Evolutionary conservation across 1,140 invertebrate genomes (phyloP), one percentile per base, ranked within the genome.

Genomic region (Agrilus planipennis): DNA sequence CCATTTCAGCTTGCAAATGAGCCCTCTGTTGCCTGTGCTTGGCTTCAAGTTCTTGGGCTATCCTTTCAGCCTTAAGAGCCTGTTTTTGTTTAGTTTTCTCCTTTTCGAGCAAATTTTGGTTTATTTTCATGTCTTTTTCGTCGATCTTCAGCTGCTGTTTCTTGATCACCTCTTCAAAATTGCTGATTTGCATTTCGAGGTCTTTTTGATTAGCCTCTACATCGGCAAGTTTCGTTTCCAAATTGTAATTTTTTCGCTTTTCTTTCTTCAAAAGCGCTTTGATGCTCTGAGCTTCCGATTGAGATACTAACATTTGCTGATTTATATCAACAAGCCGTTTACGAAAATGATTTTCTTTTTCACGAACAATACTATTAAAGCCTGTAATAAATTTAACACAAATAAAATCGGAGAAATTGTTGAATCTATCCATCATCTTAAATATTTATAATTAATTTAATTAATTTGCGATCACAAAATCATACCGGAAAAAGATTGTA

Each of bases 31-130:
- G 67, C 16, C 72, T 71, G 32, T 84, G 63, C 58, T 76, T 82
- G 34, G 55, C 62, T 57, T 79, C 73, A 3, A 80, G 56, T 51
- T 81, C 76, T 14, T 67, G 66, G 30, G 67, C 72, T 57, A 77
- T 69, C 55, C 81, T 84, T 42, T 78, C 79, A 5, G 82, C 75
- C 52, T 83, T 81, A 11, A 72, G 63, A 22, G 75, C 75, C 45
- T 75, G 79, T 52, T 77, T 80, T 44, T 78, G 71, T 57, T 85
- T 84, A 21, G 76, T 75, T 47, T 76, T 77, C 54, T 84, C 78
- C 50, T 79, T 82, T 42, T 88, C 82, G 19, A 84, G 64, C 17
- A 77, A 70, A 40, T 79, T 73, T 58, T 84, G 78, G 46, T 72
- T 81, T 0, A 88, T 57, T 36, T 72, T 67, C 45, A 76, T 61